phyloP scores from a whole-genome alignment of 2,888 invertebrate genomes.

The Mylabris sibirica region DNA sequence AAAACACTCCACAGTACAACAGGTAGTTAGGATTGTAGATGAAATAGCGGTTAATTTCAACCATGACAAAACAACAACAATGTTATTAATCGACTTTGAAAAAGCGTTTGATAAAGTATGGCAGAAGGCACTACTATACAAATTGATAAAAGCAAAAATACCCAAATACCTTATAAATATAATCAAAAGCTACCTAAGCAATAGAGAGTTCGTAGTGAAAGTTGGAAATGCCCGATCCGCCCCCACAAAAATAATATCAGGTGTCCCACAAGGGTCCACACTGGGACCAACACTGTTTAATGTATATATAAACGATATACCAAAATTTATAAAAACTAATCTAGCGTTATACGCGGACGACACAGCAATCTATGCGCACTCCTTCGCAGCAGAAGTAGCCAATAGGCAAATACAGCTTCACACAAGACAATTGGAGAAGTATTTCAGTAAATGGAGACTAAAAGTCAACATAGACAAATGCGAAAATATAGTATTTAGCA shows the following conservation, averaged over 20 bases:
- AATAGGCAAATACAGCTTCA: not conserved
- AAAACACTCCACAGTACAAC: not conserved
- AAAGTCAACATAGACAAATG: not conserved
- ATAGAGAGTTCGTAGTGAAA: not conserved
- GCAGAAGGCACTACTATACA: not conserved
- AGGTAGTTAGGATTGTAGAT: not conserved
- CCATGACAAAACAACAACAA: not conserved
- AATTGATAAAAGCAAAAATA: not conserved
- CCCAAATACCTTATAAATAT: not conserved
- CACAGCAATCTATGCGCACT: not conserved
- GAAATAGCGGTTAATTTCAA: not conserved
- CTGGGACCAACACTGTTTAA: not conserved
- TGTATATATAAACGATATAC: not conserved
- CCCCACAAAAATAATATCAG: not conserved
- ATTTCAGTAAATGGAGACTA: not conserved
- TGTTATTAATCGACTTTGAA: not conserved
- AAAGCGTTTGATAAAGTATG: not conserved
- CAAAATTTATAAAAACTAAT: not conserved
- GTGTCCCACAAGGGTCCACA: not conserved
- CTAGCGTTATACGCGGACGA: not conserved
- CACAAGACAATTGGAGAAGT: not conserved
- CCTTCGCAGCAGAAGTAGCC: not conserved
- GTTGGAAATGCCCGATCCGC: not conserved
- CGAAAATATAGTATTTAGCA: not conserved
- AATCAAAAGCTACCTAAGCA: not conserved